phyloP scores from a whole-genome alignment of 1,140 invertebrate genomes.

The Saccostrea glomerata region DNA sequence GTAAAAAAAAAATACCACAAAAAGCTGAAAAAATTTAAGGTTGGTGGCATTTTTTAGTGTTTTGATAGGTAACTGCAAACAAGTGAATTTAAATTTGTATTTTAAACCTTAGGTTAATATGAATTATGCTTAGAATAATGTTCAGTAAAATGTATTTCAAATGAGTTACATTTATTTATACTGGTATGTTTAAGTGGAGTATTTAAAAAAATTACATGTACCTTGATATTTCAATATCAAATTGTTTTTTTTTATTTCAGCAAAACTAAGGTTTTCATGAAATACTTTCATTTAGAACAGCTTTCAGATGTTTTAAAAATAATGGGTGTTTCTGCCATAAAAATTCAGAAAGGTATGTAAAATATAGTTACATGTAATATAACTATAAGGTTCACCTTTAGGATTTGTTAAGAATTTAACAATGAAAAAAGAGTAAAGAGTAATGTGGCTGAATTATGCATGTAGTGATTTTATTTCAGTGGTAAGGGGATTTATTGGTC shows the following conservation, averaged over 20 bases:
- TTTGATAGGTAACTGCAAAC: no score
- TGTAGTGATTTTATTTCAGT: constrained; percentile 49
- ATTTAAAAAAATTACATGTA: no score
- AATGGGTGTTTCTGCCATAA: constrained; percentile 66
- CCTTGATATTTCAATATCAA: no score
- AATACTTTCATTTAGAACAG: constrained; percentile 91
- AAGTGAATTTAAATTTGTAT: no score
- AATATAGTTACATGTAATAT: not conserved
- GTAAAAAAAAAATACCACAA: no score
- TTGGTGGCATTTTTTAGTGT: no score
- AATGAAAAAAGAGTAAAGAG: not conserved
- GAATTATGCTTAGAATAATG: no score
- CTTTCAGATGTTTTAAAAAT: constrained; percentile 80
- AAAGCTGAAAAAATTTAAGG: no score
- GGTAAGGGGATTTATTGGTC: constrained; percentile 69
- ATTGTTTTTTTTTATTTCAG: constrained; percentile 54
- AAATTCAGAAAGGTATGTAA: constrained; percentile 71
- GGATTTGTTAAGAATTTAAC: not conserved
- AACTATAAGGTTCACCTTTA: not conserved
- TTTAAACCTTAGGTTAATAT: no score
- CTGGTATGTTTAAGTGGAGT: no score
- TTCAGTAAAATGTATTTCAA: no score
- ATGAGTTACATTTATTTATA: no score
- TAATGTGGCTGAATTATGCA: not conserved
- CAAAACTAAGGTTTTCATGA: constrained; percentile 86